Evolutionary conservation across 2,797 vertebrate genomes (phyloP).

Genomic region (Acipenser oxyrinchus): DNA sequence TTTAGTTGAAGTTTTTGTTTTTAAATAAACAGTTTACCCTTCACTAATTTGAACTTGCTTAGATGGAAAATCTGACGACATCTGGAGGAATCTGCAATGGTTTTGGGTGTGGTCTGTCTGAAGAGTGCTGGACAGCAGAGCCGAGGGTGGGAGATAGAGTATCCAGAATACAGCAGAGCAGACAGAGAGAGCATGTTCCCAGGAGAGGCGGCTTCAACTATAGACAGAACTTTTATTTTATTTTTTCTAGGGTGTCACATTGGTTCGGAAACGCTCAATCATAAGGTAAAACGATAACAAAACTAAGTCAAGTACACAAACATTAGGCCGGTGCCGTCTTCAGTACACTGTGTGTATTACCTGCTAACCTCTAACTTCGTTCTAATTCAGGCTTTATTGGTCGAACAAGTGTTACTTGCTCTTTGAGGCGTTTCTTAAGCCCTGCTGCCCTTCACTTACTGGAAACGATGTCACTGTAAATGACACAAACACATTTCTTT

Average conservation of each 20-base stretch:
- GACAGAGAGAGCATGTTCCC: no score
- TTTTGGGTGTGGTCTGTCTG: conserved; percentile 34
- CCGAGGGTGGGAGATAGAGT: neutral
- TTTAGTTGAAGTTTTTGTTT: conserved; percentile 59
- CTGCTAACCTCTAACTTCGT: conserved; percentile 38
- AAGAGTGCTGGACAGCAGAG: neutral
- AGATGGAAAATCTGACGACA: conserved; percentile 41
- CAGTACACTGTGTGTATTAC: conserved; percentile 52
- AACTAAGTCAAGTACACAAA: neutral
- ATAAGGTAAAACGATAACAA: no score
- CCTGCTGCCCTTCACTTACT: conserved; percentile 12
- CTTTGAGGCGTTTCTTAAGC: conserved; percentile 27
- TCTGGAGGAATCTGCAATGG: conserved; percentile 55
- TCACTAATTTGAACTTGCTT: conserved; percentile 53
- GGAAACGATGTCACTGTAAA: conserved; percentile 32
- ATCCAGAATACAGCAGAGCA: neutral
- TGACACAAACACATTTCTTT: conserved; percentile 46
- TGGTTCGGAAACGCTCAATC: neutral
- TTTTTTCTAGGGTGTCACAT: neutral
- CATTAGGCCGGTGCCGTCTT: conserved; percentile 24
- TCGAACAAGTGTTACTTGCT: neutral
- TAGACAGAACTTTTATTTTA: neutral
- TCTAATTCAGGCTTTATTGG: conserved; percentile 43
- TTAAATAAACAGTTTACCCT: conserved; percentile 62
- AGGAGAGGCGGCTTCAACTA: neutral